Evolutionary conservation across 2,888 invertebrate genomes (phyloP), one percentile per base, ranked within the genome.

Genomic region (Aleiodes leptofemur): DNA sequence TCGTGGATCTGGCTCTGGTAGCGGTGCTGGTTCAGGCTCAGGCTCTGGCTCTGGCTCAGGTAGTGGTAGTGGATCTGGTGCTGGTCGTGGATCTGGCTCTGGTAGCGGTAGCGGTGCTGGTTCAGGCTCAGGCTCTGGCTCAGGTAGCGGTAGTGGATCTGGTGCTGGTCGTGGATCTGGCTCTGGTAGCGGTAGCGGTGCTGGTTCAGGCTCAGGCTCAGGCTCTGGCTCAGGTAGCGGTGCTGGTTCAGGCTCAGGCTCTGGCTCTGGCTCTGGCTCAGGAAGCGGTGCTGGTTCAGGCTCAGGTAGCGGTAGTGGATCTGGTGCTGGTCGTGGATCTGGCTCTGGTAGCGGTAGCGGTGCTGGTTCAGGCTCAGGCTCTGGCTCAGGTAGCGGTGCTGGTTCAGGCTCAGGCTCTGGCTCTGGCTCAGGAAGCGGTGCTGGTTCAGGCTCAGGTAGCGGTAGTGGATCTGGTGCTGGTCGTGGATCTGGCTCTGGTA

Each of bases 321-420:
- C 51, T n/a, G 51, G 51, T 51, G 7, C 51, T 3, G 51, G 51
- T 51, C 0, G 2, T 9, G 51, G 51, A 0, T 51, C 51, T 3
- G 51, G 51, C 8, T 13, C 51, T 6, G 51, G 51, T 3, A 4
- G 9, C 4, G 51, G 51, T 14, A 5, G 4, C 11, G 51, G 51
- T n/a, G 1, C 51, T 4, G 51, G 34, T 31, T 59, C 34, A 11
- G 59, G 59, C 34, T 59, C 34, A 11, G 59, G 34, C 11, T 11
- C 31, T 13, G 29, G 59, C n/a, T 31, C 59, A n/a, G 59, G 59
- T 11, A 31, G 29, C 31, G 59, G 59, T 51, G 51, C 51, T n/a
- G 51, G 34, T 34, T 3, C 3, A 3, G 51, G 51, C 1, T 4
- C 9, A 0, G 51, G 51, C 4, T 13, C 51, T n/a, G 51, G 51